Percentiles rank a stretch among this genome's conserved stretches.
Evolutionary conservation across 2,888 invertebrate species (phyloP).

Genomic region (Lepidocyrtinus sp.): DNA sequence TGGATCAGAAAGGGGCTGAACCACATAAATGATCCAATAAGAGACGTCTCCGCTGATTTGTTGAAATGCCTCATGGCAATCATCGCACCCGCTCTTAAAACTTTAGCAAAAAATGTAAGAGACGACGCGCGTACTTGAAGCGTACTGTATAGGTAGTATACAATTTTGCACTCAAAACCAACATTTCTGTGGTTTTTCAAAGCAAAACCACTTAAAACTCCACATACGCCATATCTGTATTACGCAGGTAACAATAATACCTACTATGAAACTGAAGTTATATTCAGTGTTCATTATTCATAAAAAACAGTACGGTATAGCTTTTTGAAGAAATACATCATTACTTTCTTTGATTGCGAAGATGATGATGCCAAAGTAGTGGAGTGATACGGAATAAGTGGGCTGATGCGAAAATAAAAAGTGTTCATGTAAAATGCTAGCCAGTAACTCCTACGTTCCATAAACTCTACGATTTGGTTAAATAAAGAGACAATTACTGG

Average conservation of each 20-base stretch:
- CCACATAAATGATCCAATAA: conserved; percentile 48
- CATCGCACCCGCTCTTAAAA: neutral
- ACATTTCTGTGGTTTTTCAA: conserved; percentile 44
- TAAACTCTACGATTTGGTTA: too few relatives aligned
- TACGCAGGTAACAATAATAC: neutral
- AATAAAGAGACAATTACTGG: too few relatives aligned
- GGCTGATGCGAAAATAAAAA: conserved; percentile 25
- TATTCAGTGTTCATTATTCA: too few relatives aligned
- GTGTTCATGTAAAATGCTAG: too few relatives aligned
- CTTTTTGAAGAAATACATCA: too few relatives aligned
- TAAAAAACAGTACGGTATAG: too few relatives aligned
- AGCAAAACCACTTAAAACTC: too few relatives aligned
- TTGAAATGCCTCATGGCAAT: conserved; percentile 54
- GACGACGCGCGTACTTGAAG: neutral
- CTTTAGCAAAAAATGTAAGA: conserved; percentile 4
- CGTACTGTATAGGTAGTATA: neutral
- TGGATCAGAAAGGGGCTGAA: conserved; percentile 45
- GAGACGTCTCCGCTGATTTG: conserved; percentile 51
- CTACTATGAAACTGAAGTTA: too few relatives aligned
- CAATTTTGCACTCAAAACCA: neutral
- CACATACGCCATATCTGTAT: too few relatives aligned
- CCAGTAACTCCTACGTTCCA: neutral
- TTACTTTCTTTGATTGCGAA: conserved; percentile 10
- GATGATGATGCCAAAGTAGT: conserved; percentile 8
- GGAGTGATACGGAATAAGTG: conserved; percentile 33